These are phyloP conservation scores for Porites divaricata DNA, from an alignment of 92 coral and sea anemone genomes.

Conservation along the genomic window DNA sequence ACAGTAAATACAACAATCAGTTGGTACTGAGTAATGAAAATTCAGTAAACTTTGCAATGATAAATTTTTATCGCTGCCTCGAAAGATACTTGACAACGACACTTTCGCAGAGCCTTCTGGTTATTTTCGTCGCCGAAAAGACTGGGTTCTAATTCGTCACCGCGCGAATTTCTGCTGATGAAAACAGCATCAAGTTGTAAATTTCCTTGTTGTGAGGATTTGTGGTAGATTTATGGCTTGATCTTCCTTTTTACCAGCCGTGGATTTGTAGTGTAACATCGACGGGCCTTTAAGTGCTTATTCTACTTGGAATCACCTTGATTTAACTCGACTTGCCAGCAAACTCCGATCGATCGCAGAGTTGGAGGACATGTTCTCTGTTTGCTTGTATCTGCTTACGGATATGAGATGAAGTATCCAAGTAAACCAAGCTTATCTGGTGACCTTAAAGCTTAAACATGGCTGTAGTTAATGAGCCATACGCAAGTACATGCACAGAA, in stretches of 20 bases:
- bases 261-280: background rate
- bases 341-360: no score
- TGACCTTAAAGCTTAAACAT: background rate
- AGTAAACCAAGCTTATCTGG: background rate
- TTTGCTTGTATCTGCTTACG: background rate
- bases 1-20: background rate
- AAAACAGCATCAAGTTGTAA: background rate
- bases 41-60: background rate
- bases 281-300: no score
- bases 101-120: constrained; percentile 15
- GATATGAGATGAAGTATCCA: background rate
- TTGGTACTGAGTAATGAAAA: background rate
- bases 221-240: background rate
- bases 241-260: background rate
- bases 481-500: background rate
- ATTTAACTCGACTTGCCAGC: background rate
- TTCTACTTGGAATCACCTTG: background rate
- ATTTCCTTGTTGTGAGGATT: background rate
- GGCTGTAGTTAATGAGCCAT: background rate
- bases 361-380: no score
- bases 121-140: background rate
- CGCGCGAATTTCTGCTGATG: constrained; percentile 25
- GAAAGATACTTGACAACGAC: background rate
- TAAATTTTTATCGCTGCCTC: background rate
- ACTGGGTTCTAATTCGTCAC: constrained; percentile 24